Evolutionary conservation across 2,888 invertebrate species (phyloP), one percentile per base, ranked within the genome.

Genomic region (Venusia cambrica): DNA sequence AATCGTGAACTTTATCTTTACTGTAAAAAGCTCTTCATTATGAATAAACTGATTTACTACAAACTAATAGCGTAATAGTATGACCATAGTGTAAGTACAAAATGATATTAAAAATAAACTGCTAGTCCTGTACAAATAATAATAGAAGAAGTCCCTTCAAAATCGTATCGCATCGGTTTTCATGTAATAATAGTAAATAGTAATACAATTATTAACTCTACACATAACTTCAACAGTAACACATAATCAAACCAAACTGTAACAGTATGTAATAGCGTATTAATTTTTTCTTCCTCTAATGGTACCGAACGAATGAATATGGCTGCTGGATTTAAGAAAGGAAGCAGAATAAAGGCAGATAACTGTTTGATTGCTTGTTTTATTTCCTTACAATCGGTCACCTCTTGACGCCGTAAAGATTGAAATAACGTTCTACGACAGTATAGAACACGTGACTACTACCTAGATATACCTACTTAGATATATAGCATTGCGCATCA

Each of bases 161-260:
- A 52, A 69, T 79, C 81, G 87, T 85, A 63, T 77, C 67, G 83
- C 87, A 81, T 77, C 68, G 73, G 77, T 80, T 61, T 79, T 64
- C 72, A 76, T 76, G 66, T 84, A 80, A 73, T 80, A 79, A 75
- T 79, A 78, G 71, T 41, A 69, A 79, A 79, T 80, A 81, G 74
- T 80, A 74, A 74, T 79, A 77, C 73, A 73, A 75, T 73, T 75
- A 74, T 74, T 63, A 73, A 79, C 58, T 66, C 75, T 85, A 80
- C 81, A 81, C 83, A 75, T 84, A 77, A 83, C 73, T 83, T 80
- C 84, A 81, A 63, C 77, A 78, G 78, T 85, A 84, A 76, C 76
- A 81, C 85, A 75, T 87, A 87, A 81, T 85, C 85, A 85, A 87
- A 84, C 84, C 79, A 83, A 84, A 80, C 80, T 83, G 71, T 84